Conservation (phyloP, 2,797 vertebrate genomes). For the Malacoraja senta region DNA sequence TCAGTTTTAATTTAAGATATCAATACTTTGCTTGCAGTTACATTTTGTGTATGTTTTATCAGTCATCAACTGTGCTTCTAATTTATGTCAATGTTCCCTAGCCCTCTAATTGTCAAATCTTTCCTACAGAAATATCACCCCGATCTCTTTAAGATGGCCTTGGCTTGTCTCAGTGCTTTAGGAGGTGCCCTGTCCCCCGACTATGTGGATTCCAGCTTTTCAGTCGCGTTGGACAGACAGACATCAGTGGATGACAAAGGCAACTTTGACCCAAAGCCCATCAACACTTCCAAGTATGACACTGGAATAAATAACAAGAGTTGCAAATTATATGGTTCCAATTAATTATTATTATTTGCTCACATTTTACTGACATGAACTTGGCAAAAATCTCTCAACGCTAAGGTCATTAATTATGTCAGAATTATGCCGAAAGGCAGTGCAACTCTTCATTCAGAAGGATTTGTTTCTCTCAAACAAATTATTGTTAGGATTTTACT, state of each 20-base stretch:
- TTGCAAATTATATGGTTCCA: neutral
- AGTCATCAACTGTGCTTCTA: neutral
- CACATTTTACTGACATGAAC: neutral
- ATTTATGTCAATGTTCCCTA: neutral
- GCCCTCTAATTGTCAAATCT: constrained; percentile 60
- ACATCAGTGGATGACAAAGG: constrained; percentile 83
- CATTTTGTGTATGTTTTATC: neutral
- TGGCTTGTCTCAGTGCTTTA: constrained; percentile 94
- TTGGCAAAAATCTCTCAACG: neutral
- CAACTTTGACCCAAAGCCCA: constrained; percentile 95
- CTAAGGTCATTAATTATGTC: neutral
- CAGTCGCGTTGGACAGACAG: constrained; percentile 76
- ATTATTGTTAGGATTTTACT: neutral
- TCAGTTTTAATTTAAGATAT: neutral
- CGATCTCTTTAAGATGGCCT: constrained; percentile 95
- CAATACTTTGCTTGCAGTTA: neutral
- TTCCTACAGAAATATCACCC: constrained; percentile 81
- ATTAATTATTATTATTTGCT: neutral
- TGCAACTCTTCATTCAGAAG: neutral
- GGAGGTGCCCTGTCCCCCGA: constrained; percentile 90
- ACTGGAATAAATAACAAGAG: neutral
- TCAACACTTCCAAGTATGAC: constrained; percentile 83
- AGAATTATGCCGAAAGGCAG: neutral
- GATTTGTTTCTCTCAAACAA: neutral
- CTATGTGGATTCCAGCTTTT: constrained; percentile 82